Evolutionary conservation across 2,113 vertebrate species (phyloP).

Genomic region (Argyrosomus japonicus): DNA sequence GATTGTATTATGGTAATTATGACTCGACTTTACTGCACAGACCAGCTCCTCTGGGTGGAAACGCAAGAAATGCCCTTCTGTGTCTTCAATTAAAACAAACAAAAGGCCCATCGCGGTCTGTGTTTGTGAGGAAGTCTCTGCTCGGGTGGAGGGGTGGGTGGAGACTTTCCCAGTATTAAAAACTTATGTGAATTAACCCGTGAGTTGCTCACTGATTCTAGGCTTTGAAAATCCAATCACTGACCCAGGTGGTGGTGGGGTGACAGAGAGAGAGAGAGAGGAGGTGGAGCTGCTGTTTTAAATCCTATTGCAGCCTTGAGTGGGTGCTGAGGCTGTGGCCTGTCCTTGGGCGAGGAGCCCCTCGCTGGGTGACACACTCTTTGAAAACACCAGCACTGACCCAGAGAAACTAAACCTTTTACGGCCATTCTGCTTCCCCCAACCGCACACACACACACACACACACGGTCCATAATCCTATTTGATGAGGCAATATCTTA

Average conservation of each 20-base stretch:
- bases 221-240: slow-evolving; percentile 72
- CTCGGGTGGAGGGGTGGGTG: neutral
- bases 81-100: slow-evolving; percentile 57
- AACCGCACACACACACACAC: neutral
- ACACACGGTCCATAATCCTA: slow-evolving; percentile 74
- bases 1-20: slow-evolving; percentile 72
- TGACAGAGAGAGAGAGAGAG: neutral
- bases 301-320: slow-evolving; percentile 77
- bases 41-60: slow-evolving; percentile 48
- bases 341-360: slow-evolving; percentile 77
- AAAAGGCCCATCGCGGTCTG: slow-evolving; percentile 17
- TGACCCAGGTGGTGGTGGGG: neutral
- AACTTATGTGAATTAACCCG: slow-evolving; percentile 61
- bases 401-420: slow-evolving; percentile 81
- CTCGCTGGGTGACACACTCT: slow-evolving; percentile 57
- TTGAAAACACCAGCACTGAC: slow-evolving; percentile 70
- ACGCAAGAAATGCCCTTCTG: slow-evolving; percentile 35
- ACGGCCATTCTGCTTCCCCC: slow-evolving; percentile 52
- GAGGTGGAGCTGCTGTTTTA: slow-evolving; percentile 55
- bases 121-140: slow-evolving; percentile 22
- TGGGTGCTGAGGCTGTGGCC: slow-evolving; percentile 62
- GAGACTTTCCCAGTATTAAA: slow-evolving; percentile 29
- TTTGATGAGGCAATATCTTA: slow-evolving; percentile 86
- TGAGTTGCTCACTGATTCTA: slow-evolving; percentile 39
- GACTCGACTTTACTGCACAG: slow-evolving; percentile 56